Base-by-base conservation (phyloP, 37 sponge, comb jelly and placozoan species). In the Beroe ovata region DNA sequence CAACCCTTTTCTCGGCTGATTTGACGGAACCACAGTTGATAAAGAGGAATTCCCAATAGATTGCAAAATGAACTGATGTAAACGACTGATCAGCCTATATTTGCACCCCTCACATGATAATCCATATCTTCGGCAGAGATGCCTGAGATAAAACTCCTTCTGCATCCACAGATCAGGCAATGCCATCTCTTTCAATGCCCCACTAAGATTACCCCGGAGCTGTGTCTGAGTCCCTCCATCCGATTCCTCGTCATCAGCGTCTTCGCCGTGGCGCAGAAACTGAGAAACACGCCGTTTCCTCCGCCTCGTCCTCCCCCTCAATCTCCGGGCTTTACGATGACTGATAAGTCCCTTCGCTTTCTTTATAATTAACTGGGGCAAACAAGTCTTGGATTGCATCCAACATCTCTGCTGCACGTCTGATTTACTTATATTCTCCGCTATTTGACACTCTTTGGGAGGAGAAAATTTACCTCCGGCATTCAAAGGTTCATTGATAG, bases 21-120 rank as follows among this genome's bases (percentile, higher is more conserved):
- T 47, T 47, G 54, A 66, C 11, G 35, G 29, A 8, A 4, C 2
- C 8, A 14, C 18, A 8, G 2, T 66, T 34, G 69, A 30, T 4
- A 66, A 66, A 4, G 36, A 34, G 8, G 16, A 14, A 30, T 18
- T 66, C 69, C 69, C 69, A 26, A 16, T 30, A 66, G 32, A 14
- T 33, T 66, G 69, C 69, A 66, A 66, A 1, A 66, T 66, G 36
- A 66, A 66, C 69, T 66, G 69, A 30, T 66, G 69, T 4, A 66
- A 37, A 14, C 69, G 25, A 30, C 69, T 66, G 36, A 66, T 66
- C 6, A 66, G 35, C 69, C 69, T 34, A 18, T 18, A 18, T 18
- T 66, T 66, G 34, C 69, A 66, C 2, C 69, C 69, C 69, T 66
- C 69, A 66, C 69, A 34, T 18, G 18, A 11, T 1, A 66, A 11